A percentile compares a stretch with the other conserved stretches of the same genome.
phyloP scores from a whole-genome alignment of 2,113 vertebrate genomes.

The Sylvicapra grimmia region DNA sequence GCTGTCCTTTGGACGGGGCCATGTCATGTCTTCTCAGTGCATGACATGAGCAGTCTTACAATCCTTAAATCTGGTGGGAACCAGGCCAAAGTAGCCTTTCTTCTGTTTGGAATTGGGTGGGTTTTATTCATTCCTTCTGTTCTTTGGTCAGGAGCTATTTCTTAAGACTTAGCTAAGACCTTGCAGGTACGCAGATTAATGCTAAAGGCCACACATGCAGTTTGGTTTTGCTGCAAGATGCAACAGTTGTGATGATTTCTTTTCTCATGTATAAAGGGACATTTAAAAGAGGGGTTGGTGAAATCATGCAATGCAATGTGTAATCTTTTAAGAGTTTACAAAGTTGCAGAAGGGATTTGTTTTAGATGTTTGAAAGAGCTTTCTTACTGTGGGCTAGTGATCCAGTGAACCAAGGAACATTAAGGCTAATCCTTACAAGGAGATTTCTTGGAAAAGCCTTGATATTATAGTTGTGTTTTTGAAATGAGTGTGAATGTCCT shows the following conservation, averaged over 20 bases:
- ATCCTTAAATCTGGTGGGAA: background rate
- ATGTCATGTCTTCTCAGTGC: background rate
- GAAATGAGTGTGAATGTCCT: background rate
- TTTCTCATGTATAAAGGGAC: background rate
- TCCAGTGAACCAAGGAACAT: background rate
- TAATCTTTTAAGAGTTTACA: background rate
- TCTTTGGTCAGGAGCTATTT: background rate
- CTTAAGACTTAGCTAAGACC: background rate
- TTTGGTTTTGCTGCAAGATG: background rate
- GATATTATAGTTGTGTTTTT: background rate
- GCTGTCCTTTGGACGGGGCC: rapidly evolving
- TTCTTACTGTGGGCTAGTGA: background rate
- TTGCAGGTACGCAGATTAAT: background rate
- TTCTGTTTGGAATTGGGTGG: background rate
- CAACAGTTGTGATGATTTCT: background rate
- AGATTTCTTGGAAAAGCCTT: background rate
- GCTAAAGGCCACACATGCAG: background rate
- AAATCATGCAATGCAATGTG: background rate
- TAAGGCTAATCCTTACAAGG: background rate
- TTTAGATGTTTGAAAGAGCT: background rate
- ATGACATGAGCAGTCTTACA: background rate
- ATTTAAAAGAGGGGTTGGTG: background rate
- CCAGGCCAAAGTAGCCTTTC: background rate
- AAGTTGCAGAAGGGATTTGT: background rate
- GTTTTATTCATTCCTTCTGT: background rate